phyloP scores from a whole-genome alignment of 1,140 invertebrate genomes.

The Zaprionus davidi region DNA sequence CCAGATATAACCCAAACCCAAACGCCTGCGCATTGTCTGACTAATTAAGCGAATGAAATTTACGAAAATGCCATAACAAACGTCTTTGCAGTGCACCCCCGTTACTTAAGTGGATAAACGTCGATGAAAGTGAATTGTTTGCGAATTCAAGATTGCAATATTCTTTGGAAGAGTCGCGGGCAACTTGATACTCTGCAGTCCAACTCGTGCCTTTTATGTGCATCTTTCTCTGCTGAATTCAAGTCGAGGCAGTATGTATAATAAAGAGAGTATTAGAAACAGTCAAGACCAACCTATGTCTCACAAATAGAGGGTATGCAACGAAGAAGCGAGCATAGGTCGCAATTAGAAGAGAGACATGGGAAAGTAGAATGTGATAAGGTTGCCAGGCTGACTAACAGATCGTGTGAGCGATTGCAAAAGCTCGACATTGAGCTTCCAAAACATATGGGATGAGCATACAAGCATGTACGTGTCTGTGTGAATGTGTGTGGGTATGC shows the following conservation, averaged over 20 bases:
- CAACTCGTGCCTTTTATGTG: background rate
- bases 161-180: background rate
- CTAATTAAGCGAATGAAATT: constrained; percentile 65
- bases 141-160: constrained; percentile 40
- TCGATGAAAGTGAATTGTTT: constrained; percentile 66
- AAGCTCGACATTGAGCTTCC: constrained; percentile 12
- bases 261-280: background rate
- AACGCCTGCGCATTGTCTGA: constrained; percentile 40
- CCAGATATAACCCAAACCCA: constrained; percentile 7
- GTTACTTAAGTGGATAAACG: constrained; percentile 75
- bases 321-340: background rate
- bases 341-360: constrained; percentile 22
- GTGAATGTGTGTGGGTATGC: background rate
- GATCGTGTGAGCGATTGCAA: constrained; percentile 1
- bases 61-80: constrained; percentile 41
- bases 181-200: background rate
- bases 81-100: constrained; percentile 25
- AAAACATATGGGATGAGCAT: background rate
- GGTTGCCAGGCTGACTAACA: background rate
- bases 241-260: no score
- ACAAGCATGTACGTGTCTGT: background rate
- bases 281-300: background rate
- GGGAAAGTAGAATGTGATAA: constrained; percentile 31
- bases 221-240: no score
- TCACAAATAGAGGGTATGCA: background rate